These are phyloP conservation scores for Xiphydria camelus DNA, from an alignment of 2,888 invertebrate species.

Conservation along the genomic window DNA sequence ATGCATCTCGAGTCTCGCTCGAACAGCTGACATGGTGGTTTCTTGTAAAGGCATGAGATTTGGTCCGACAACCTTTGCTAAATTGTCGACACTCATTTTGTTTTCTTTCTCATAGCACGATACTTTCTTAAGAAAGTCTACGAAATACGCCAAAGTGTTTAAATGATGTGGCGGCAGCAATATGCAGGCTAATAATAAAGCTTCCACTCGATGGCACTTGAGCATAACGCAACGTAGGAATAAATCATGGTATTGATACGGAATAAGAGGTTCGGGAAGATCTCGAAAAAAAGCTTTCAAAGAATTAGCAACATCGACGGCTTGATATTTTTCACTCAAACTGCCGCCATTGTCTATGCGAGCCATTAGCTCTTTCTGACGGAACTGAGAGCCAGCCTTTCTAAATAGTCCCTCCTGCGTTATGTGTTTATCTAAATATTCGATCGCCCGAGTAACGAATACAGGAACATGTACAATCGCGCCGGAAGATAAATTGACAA, in stretches of 20 bases:
- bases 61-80: slow-evolving; percentile 84
- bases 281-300: slow-evolving; percentile 84
- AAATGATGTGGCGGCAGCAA: slow-evolving; percentile 78
- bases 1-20: slow-evolving; percentile 69
- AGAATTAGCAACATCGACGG: slow-evolving; percentile 84
- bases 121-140: slow-evolving; percentile 77
- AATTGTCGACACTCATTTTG: slow-evolving; percentile 82
- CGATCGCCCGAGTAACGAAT: slow-evolving; percentile 73
- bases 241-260: slow-evolving; percentile 72
- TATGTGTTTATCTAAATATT: slow-evolving; percentile 69
- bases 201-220: slow-evolving; percentile 64
- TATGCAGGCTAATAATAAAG: slow-evolving; percentile 69
- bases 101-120: slow-evolving; percentile 72
- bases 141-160: slow-evolving; percentile 78
- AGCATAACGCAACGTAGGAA: slow-evolving; percentile 71
- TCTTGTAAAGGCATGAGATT: slow-evolving; percentile 81
- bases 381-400: slow-evolving; percentile 81
- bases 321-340: slow-evolving; percentile 73
- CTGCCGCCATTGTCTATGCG: slow-evolving; percentile 71
- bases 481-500: slow-evolving; percentile 68
- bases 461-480: slow-evolving; percentile 73
- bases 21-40: slow-evolving; percentile 61
- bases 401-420: slow-evolving; percentile 84
- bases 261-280: slow-evolving; percentile 84
- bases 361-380: slow-evolving; percentile 83